These are phyloP conservation scores for Trogon surrucura DNA, from an alignment of 2,113 vertebrate genomes.

Conservation along the genomic window DNA sequence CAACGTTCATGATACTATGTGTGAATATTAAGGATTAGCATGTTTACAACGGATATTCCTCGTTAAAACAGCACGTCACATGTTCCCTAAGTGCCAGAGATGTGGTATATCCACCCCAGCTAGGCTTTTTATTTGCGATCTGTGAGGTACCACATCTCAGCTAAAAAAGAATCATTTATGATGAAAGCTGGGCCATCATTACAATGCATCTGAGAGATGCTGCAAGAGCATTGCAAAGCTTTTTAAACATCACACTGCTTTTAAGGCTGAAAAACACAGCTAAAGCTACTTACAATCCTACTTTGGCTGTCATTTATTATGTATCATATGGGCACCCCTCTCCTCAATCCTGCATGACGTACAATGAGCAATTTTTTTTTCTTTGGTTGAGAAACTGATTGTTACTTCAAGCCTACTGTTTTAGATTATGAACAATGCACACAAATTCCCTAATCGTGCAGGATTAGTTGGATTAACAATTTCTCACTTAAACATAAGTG, in stretches of 20 bases:
- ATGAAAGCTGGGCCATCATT: neutral
- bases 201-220: neutral
- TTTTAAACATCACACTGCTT: slow-evolving; percentile 6
- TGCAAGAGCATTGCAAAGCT: neutral
- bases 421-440: neutral
- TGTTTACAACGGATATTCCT: neutral
- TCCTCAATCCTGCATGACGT: neutral
- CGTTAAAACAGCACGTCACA: neutral
- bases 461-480: slow-evolving; percentile 45
- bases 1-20: neutral
- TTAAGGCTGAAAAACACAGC: slow-evolving; percentile 5
- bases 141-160: neutral
- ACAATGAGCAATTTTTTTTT: neutral
- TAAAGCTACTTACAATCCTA: slow-evolving; percentile 7
- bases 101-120: neutral
- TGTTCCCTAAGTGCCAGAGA: neutral
- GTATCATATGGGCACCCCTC: neutral
- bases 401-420: neutral
- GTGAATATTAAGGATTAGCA: neutral
- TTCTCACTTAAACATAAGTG: slow-evolving; percentile 32
- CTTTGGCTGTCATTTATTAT: neutral
- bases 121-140: neutral
- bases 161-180: neutral
- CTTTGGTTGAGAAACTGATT: neutral
- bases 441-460: neutral